Evolutionary conservation across 2,888 invertebrate species (phyloP).

Genomic region (Thysanoteuthis rhombus): DNA sequence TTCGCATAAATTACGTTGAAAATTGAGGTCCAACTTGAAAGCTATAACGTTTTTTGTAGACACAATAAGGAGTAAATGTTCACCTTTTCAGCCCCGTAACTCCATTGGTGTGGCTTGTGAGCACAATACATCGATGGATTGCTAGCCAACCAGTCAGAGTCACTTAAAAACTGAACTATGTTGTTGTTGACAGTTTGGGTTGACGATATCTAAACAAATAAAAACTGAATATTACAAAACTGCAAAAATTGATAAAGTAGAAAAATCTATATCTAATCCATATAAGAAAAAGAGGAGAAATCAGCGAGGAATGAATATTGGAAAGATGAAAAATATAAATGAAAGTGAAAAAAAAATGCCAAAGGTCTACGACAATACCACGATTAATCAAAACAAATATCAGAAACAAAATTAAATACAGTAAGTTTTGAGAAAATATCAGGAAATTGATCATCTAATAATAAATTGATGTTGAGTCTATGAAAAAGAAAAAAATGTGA

Average conservation of each 20-base stretch:
- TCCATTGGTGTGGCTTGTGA: too few relatives aligned
- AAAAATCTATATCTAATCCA: background rate
- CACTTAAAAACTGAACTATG: too few relatives aligned
- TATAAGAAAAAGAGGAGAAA: background rate
- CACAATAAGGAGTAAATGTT: background rate
- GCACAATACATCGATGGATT: too few relatives aligned
- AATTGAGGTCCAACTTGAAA: too few relatives aligned
- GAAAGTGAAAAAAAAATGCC: background rate
- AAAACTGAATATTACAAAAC: background rate
- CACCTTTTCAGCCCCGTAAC: too few relatives aligned
- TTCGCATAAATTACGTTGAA: too few relatives aligned
- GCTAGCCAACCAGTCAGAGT: too few relatives aligned
- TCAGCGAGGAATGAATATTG: too few relatives aligned
- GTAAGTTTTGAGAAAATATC: background rate
- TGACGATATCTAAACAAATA: too few relatives aligned
- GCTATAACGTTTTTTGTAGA: too few relatives aligned
- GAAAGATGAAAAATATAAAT: background rate
- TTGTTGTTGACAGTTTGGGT: too few relatives aligned
- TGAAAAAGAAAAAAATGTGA: too few relatives aligned
- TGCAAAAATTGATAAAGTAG: background rate
- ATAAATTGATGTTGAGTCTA: background rate
- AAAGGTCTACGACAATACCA: background rate
- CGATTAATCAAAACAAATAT: background rate
- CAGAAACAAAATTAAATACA: background rate
- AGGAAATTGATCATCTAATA: background rate